Evolutionary conservation across 2,888 invertebrate genomes (phyloP), one percentile per base, ranked within the genome.

Genomic region (Pollenia griseotomentosa): DNA sequence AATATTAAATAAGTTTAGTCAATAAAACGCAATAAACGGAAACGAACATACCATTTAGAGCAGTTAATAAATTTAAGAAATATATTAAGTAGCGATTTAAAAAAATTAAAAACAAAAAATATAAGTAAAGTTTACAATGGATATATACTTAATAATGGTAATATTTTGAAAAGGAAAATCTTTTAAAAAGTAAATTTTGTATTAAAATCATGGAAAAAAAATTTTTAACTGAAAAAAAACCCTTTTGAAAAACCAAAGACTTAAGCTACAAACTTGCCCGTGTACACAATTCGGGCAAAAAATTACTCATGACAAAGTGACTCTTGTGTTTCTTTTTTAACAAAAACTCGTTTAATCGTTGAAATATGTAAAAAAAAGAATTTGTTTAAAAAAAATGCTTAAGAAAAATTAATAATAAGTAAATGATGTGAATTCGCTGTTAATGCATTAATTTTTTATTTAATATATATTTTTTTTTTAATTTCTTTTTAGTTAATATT

Each of bases 11-110:
- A 74, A 66, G 55, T 84, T 87, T 87, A 87, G 87, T 87, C 77
- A 70, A 84, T 68, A 68, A 78, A 84, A 78, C 84, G 84, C 84
- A 84, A 78, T 78, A 74, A 78, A 84, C 84, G 87, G 77, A 73
- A 81, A 70, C 84, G 84, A 84, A 83, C 86, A 74, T 16, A 63
- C 70, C 33, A 33, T 70, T n/a, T 46, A 46, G 16, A 78, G 53
- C 23, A 23, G 14, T 23, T n/a, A 85, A 77, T 44, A 65, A 77
- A 66, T 10, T 33, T 48, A 53, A 53, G 40, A 75, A 51, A 68
- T 48, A 70, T 14, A 51, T 44, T 23, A 19, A 68, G 46, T 16
- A 75, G 16, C 2, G 19, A 51, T 53, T 33, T 11, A 16, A 61
- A n/a, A 46, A 63, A 44, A 44, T 40, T 65, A 61, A 19, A 65